phyloP scores from a whole-genome alignment of 1,140 invertebrate species.

The Pteromalus puparum region DNA sequence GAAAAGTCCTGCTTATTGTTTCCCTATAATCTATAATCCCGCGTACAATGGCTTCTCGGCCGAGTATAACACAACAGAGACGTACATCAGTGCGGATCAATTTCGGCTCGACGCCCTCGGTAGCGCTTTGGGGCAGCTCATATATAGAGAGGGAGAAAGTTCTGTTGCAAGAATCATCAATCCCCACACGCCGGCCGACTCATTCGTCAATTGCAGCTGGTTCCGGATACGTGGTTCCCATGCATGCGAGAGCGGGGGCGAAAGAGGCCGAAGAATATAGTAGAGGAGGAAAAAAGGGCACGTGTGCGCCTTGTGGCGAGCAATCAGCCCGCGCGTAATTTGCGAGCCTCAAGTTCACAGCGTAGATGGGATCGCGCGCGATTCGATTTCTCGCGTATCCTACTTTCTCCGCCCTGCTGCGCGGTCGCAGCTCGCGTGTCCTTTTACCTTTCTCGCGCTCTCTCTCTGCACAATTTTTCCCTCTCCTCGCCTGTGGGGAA shows the following conservation, averaged over 20 bases:
- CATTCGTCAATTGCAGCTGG: slow-evolving; percentile 6
- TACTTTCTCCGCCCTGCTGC: slow-evolving; percentile 12
- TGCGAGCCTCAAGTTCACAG: slow-evolving; percentile 38
- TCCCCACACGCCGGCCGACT: neutral
- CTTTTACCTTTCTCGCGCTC: neutral
- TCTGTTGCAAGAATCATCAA: neutral
- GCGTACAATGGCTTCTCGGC: too few relatives aligned
- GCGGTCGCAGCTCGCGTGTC: neutral
- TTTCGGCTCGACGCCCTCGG: too few relatives aligned
- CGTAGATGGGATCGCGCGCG: slow-evolving; percentile 27
- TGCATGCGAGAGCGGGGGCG: too few relatives aligned
- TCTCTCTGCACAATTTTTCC: neutral
- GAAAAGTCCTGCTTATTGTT: too few relatives aligned
- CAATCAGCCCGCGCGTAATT: slow-evolving; percentile 23
- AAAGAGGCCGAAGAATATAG: too few relatives aligned
- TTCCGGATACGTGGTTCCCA: neutral
- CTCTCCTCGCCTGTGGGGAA: neutral
- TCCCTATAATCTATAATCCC: too few relatives aligned
- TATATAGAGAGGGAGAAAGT: too few relatives aligned
- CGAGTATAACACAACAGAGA: too few relatives aligned
- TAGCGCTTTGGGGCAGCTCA: too few relatives aligned
- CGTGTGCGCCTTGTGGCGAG: neutral
- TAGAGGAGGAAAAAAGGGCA: neutral
- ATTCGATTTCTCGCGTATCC: slow-evolving; percentile 51
- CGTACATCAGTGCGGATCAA: too few relatives aligned